These are phyloP conservation scores for Exocentrus adspersus DNA, from an alignment of 2,888 invertebrate genomes.

Conservation along the genomic window DNA sequence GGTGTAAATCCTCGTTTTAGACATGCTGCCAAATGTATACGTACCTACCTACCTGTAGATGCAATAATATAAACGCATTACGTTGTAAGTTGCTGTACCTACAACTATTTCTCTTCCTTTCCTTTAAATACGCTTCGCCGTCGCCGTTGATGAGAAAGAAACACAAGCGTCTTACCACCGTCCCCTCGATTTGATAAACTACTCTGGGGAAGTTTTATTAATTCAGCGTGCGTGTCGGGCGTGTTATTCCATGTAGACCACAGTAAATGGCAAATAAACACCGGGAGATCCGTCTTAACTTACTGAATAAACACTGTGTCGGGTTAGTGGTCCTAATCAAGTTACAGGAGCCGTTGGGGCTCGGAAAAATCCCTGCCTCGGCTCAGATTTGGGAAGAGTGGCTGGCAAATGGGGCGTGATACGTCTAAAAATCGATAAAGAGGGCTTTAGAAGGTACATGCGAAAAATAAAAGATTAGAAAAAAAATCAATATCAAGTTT, in stretches of 20 bases:
- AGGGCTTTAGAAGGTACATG: too few relatives aligned
- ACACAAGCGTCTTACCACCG: background rate
- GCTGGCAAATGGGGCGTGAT: slow-evolving; percentile 34
- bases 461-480: too few relatives aligned
- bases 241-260: slow-evolving; percentile 45
- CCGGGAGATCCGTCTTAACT: slow-evolving; percentile 62
- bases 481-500: too few relatives aligned
- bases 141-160: too few relatives aligned
- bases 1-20: too few relatives aligned
- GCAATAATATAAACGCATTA: too few relatives aligned
- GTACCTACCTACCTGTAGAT: too few relatives aligned
- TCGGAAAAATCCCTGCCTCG: slow-evolving; percentile 34
- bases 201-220: slow-evolving; percentile 33
- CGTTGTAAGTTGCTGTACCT: too few relatives aligned
- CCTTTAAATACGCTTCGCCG: background rate
- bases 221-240: slow-evolving; percentile 39
- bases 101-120: too few relatives aligned
- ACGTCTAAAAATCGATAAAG: too few relatives aligned
- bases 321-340: slow-evolving; percentile 58
- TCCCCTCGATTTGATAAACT: background rate
- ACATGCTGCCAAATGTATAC: too few relatives aligned
- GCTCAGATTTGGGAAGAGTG: slow-evolving; percentile 41
- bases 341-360: slow-evolving; percentile 52
- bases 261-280: slow-evolving; percentile 59
- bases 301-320: slow-evolving; percentile 60